Conservation (phyloP, 2,888 invertebrate genomes). For the Linnaemya tessellans region DNA sequence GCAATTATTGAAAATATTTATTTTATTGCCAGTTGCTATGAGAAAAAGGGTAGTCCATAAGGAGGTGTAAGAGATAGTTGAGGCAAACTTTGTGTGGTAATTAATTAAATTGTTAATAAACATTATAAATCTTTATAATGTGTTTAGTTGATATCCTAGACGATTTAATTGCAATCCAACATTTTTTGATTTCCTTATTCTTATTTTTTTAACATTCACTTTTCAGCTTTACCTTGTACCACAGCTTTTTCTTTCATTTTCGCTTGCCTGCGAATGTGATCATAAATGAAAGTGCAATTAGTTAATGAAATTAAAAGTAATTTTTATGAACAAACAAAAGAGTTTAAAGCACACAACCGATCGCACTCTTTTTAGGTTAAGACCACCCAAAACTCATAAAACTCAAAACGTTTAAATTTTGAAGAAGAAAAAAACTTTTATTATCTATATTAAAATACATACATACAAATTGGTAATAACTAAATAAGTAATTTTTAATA, state of each 20-base stretch:
- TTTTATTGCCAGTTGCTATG: constrained; percentile 7
- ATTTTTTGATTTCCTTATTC: background rate
- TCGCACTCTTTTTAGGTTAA: constrained; percentile 59
- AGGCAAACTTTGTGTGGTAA: background rate
- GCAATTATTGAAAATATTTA: constrained; percentile 69
- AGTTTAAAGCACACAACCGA: constrained; percentile 11
- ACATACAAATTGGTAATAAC: constrained; percentile 49
- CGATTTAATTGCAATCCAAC: background rate
- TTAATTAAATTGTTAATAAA: background rate
- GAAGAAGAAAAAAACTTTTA: constrained; percentile 18
- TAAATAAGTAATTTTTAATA: constrained; percentile 50
- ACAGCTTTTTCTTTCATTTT: constrained; percentile 10
- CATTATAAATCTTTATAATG: no score
- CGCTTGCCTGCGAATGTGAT: background rate
- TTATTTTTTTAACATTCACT: background rate
- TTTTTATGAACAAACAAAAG: constrained; percentile 33
- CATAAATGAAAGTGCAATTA: constrained; percentile 64
- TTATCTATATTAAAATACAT: constrained; percentile 38
- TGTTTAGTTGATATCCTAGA: background rate
- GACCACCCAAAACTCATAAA: constrained; percentile 65
- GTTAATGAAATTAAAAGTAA: constrained; percentile 68
- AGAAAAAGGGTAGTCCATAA: background rate
- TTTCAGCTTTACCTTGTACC: constrained; percentile 5
- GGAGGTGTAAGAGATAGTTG: background rate
- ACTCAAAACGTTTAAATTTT: constrained; percentile 43